phyloP scores from a whole-genome alignment of 2,888 invertebrate genomes.

The Drosophila picticornis region DNA sequence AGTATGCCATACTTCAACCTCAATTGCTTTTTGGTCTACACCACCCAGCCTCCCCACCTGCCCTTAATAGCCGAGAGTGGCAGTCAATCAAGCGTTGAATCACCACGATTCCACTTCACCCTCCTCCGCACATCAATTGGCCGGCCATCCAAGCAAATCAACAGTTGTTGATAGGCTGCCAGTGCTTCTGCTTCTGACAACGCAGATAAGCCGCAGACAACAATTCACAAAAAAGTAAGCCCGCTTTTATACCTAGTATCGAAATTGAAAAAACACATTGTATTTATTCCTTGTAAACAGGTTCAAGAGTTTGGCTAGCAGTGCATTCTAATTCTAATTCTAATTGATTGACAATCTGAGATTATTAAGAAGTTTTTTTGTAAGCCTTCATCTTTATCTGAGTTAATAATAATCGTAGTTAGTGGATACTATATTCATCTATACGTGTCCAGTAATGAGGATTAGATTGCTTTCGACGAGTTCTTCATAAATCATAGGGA shows the following conservation, averaged over 20 bases:
- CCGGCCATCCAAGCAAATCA: slow-evolving; percentile 32
- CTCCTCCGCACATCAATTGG: slow-evolving; percentile 33
- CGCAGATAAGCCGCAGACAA: slow-evolving; percentile 45
- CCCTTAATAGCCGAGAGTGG: slow-evolving; percentile 22
- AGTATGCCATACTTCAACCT: slow-evolving; percentile 39
- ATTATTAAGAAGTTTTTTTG: background rate
- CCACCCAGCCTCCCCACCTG: background rate
- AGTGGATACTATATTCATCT: background rate
- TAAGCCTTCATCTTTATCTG: background rate
- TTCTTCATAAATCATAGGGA: background rate
- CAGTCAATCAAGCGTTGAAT: slow-evolving; percentile 50
- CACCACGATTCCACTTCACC: slow-evolving; percentile 4
- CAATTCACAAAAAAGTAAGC: slow-evolving; percentile 7
- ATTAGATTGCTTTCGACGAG: background rate
- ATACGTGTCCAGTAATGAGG: background rate
- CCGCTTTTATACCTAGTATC: background rate
- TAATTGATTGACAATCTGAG: background rate
- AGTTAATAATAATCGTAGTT: background rate
- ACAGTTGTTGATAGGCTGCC: slow-evolving; percentile 33
- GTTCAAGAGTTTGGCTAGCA: background rate
- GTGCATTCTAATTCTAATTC: background rate
- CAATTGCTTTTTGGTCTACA: slow-evolving; percentile 24
- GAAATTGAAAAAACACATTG: background rate
- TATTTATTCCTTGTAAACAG: background rate
- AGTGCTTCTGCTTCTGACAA: slow-evolving; percentile 9